Conservation (phyloP, 2,888 invertebrate species). For the Thymelicus lineola region DNA sequence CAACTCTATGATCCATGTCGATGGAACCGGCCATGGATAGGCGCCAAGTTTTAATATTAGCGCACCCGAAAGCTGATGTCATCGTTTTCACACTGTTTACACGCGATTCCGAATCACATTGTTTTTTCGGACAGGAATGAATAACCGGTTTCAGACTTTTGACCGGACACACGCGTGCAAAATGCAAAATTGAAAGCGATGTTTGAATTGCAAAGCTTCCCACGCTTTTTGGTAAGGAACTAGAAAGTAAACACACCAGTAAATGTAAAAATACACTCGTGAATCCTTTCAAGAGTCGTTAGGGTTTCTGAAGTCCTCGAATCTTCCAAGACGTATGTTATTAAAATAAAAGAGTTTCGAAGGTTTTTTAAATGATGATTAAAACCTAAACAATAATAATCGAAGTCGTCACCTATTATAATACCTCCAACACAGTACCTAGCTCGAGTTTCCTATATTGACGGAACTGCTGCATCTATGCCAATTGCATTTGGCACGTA, state of each 20-base stretch:
- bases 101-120: slow-evolving; percentile 39
- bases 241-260: slow-evolving; percentile 10
- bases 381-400: slow-evolving; percentile 2
- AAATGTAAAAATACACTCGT: background rate
- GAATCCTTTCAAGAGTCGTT: background rate
- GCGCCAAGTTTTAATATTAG: slow-evolving; percentile 81
- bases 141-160: slow-evolving; percentile 24
- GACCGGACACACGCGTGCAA: slow-evolving; percentile 20
- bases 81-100: slow-evolving; percentile 69
- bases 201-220: slow-evolving; percentile 18
- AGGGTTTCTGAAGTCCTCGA: background rate
- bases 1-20: slow-evolving; percentile 60
- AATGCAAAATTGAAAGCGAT: slow-evolving; percentile 15
- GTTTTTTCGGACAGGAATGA: slow-evolving; percentile 34
- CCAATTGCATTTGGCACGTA: slow-evolving; percentile 40
- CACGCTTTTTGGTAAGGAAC: slow-evolving; percentile 8
- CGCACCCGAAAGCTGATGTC: slow-evolving; percentile 70
- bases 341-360: too few relatives aligned
- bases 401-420: background rate
- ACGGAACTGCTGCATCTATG: slow-evolving; percentile 38
- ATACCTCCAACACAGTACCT: slow-evolving; percentile 15
- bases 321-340: background rate
- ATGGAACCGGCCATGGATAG: slow-evolving; percentile 56
- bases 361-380: slow-evolving; percentile 1
- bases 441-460: slow-evolving; percentile 37